These are phyloP conservation scores for Atherinomorus stipes DNA, from an alignment of 2,113 vertebrate species.

Conservation along the genomic window DNA sequence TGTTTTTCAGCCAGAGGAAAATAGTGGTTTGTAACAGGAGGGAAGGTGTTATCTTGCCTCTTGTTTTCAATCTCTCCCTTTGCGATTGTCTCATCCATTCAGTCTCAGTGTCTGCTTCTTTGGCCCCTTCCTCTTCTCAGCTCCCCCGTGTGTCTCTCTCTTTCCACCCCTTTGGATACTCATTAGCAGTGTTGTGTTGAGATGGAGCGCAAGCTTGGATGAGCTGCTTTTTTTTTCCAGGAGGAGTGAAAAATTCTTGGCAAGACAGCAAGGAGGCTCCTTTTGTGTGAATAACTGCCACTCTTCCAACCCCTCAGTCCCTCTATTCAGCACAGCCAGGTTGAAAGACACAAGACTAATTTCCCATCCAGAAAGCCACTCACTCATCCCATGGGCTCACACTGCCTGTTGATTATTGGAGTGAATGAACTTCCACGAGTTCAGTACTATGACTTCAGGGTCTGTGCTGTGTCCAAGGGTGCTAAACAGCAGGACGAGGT, in stretches of 20 bases:
- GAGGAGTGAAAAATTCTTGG: conserved; percentile 22
- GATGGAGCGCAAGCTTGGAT: conserved; percentile 5
- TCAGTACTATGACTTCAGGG: conserved; percentile 13
- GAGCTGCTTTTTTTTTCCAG: conserved; percentile 8
- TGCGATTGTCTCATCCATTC: conserved; percentile 28
- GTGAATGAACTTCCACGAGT: conserved; percentile 13
- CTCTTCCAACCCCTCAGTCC: conserved; percentile 2
- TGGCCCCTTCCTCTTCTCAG: conserved; percentile 10
- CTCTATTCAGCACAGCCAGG: conserved; percentile 8
- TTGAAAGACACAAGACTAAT: conserved; percentile 32
- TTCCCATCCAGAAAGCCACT: conserved; percentile 24
- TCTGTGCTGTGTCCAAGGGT: background rate
- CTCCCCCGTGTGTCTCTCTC: conserved; percentile 11
- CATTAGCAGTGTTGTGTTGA: conserved; percentile 22
- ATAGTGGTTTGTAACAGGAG: conserved; percentile 27
- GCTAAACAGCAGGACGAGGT: background rate
- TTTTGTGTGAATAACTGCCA: conserved; percentile 33
- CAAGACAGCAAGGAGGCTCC: conserved; percentile 9
- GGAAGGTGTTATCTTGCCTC: conserved; percentile 21
- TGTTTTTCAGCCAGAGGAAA: conserved; percentile 39
- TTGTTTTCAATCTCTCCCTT: conserved; percentile 4
- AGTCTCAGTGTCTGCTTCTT: conserved; percentile 9
- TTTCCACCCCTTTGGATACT: conserved; percentile 28
- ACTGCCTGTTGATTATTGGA: background rate
- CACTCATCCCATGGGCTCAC: conserved; percentile 16